Percentiles rank a stretch among this genome's conserved stretches.
Conservation (phyloP, 2,888 invertebrate genomes). For the Physocephala rufipes region DNA sequence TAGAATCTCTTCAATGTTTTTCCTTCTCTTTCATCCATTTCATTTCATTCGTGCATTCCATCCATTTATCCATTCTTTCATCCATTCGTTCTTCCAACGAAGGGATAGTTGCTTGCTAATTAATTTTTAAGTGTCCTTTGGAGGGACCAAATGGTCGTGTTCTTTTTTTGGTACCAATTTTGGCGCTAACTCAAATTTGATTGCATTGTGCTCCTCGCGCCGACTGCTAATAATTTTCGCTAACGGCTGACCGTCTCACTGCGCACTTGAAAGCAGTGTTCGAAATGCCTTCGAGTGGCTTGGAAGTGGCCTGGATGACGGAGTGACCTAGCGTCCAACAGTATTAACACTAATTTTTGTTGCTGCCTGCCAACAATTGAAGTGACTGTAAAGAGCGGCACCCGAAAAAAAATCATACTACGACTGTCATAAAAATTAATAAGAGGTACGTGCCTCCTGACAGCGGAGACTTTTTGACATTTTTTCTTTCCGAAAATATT, state of each 20-base stretch:
- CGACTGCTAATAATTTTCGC: constrained; percentile 1
- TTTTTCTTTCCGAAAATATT: no score
- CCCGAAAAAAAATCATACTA: no score
- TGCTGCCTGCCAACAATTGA: neutral
- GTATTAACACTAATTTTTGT: neutral
- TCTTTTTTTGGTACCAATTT: neutral
- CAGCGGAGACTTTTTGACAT: no score
- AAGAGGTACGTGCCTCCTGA: no score
- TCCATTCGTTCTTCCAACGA: neutral
- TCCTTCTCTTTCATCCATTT: neutral
- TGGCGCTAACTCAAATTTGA: neutral
- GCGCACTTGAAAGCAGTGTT: neutral
- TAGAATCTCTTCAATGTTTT: neutral
- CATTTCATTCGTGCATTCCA: neutral
- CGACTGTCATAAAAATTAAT: no score
- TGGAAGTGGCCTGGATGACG: neutral
- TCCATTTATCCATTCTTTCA: neutral
- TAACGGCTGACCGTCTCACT: neutral
- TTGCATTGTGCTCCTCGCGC: neutral
- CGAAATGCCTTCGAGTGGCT: neutral
- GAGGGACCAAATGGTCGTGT: neutral
- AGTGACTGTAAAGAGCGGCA: no score
- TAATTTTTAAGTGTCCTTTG: neutral
- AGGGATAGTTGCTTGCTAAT: neutral
- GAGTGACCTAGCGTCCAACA: neutral